Percentiles rank a stretch among this genome's conserved stretches.
Evolutionary conservation across 2,888 invertebrate genomes (phyloP).

Genomic region (Diaprepes abbreviatus): DNA sequence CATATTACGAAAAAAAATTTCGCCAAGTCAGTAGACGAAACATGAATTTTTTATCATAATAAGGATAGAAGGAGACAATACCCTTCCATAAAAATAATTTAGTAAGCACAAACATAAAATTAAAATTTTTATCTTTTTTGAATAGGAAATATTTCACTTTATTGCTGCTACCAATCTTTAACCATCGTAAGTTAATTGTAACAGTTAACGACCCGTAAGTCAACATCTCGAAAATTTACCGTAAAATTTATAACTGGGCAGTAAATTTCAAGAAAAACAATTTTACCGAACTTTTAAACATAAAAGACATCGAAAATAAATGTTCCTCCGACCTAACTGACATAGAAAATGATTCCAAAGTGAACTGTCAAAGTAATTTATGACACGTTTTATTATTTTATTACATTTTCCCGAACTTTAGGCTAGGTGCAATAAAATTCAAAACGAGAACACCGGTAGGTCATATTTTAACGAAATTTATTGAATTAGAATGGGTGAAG

Average conservation of each 20-base stretch:
- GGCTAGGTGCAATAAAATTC: background rate
- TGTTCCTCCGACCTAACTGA: background rate
- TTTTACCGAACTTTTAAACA: slow-evolving; percentile 1
- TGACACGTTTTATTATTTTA: slow-evolving; percentile 9
- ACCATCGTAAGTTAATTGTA: no score
- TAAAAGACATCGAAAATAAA: slow-evolving; percentile 9
- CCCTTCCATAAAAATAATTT: no score
- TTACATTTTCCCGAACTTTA: background rate
- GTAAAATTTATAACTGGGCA: slow-evolving; percentile 6
- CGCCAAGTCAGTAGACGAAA: no score
- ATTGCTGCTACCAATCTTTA: no score
- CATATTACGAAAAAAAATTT: no score
- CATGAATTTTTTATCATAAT: no score
- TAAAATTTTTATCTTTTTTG: no score
- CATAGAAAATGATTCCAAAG: slow-evolving; percentile 9
- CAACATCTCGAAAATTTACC: background rate
- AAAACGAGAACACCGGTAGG: background rate
- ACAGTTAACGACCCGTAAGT: background rate
- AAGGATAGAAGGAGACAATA: no score
- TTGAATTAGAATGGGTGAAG: background rate
- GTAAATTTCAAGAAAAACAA: slow-evolving; percentile 10
- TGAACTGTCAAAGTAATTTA: slow-evolving; percentile 11
- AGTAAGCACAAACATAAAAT: no score
- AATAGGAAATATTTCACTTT: no score
- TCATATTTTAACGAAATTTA: slow-evolving; percentile 12